Evolutionary conservation across 2,113 vertebrate species (phyloP), one percentile per base, ranked within the genome.

Genomic region (Osmerus eperlanus): DNA sequence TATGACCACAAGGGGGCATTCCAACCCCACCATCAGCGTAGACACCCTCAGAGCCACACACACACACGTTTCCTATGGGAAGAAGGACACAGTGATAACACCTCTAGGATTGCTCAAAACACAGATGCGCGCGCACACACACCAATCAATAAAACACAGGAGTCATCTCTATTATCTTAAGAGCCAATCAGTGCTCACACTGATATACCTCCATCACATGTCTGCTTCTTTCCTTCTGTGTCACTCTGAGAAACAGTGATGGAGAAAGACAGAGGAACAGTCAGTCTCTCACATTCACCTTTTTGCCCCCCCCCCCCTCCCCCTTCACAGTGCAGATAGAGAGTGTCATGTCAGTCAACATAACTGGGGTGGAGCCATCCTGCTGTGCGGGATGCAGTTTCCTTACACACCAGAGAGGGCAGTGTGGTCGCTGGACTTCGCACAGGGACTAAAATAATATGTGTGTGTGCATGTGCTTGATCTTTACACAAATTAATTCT

Each of bases 191-290:
- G 78, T 84, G 86, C 72, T 81, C 76, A 81, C 82, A 84, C 63
- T 4, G 51, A 78, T 81, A 74, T 61, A 88, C 80, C 86, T 90
- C 82, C 21, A 85, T 84, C 87, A 88, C 80, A 85, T 80, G 84
- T 78, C 76, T 69, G 76, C 79, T 19, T 71, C 64, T 19, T 68
- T 1, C 47, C 77, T 86, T 23, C 47, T n/a, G 41, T 19, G 16
- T 0, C 21, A 25, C 23, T 41, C 47, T 25, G 25, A 25, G 25
- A 25, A 25, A 25, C 25, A 25, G 25, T 2, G 25, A 25, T 3
- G 25, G 25, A 25, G 25, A 25, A 25, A 25, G 25, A 25, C 25
- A 25, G 25, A 25, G 25, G 25, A 25, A 25, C 1, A 25, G 25
- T 67, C 65, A 7, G 4, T 74, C 67, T 19, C 0, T 21, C 61